These are phyloP conservation scores for Amphimedon queenslandica DNA, from an alignment of 37 sponge, comb jelly and placozoan species.

Conservation along the genomic window DNA sequence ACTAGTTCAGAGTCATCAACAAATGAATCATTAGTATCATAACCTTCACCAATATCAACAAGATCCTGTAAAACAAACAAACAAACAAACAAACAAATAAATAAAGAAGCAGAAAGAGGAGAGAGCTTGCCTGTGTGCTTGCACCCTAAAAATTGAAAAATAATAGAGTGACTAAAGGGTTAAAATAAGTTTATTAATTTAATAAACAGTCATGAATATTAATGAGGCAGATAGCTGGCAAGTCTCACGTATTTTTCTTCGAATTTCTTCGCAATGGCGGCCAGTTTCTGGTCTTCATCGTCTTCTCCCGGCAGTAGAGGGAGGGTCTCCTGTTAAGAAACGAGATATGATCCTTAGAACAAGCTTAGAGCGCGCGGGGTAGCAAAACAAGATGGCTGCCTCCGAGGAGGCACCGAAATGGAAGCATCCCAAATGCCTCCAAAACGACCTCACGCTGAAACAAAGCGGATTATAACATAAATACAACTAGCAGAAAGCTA, in stretches of 20 bases:
- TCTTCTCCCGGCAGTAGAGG: no score
- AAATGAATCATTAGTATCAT: conserved; percentile 76
- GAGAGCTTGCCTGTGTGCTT: conserved; percentile 40
- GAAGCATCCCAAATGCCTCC: neutral
- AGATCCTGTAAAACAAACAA: neutral
- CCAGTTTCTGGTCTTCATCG: conserved; percentile 32
- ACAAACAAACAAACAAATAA: no score
- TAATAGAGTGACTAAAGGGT: no score
- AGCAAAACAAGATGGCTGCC: conserved; percentile 20
- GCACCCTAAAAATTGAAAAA: conserved; percentile 41
- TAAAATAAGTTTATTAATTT: no score
- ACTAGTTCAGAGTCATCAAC: conserved; percentile 85
- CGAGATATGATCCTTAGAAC: no score
- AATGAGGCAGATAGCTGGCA: neutral
- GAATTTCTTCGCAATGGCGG: conserved; percentile 59
- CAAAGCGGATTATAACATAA: no score
- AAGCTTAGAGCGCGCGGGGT: no score
- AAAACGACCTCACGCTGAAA: no score
- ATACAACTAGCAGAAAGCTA: no score
- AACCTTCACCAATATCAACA: conserved; percentile 54
- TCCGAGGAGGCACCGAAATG: neutral
- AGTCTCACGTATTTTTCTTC: conserved; percentile 86
- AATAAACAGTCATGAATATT: conserved; percentile 17
- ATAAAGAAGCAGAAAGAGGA: no score
- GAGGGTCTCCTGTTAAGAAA: no score